Conservation (phyloP, 2,888 invertebrate species). For the Petrophora chlorosata region DNA sequence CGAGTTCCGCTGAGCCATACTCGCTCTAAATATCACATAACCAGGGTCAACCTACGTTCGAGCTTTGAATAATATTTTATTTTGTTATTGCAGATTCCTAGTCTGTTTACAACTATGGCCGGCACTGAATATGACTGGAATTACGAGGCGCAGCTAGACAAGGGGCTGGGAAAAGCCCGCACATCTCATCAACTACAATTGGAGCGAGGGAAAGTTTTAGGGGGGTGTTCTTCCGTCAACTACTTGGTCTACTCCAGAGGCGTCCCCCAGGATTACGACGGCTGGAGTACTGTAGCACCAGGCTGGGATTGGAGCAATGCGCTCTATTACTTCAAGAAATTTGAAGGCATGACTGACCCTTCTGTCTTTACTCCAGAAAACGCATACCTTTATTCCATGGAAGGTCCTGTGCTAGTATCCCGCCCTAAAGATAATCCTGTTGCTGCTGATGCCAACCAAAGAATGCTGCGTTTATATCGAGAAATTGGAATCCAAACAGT, state of each 20-base stretch:
- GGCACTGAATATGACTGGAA: constrained; percentile 57
- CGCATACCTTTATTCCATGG: constrained; percentile 49
- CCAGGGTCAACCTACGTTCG: too few species aligned
- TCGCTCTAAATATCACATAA: too few species aligned
- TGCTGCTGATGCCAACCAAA: constrained; percentile 45
- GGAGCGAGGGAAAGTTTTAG: constrained; percentile 57
- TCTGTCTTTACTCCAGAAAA: constrained; percentile 45
- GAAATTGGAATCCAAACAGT: constrained; percentile 56
- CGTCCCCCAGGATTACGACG: constrained; percentile 54
- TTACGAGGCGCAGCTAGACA: constrained; percentile 43
- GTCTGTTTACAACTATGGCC: constrained; percentile 47
- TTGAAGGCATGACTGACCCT: constrained; percentile 58
- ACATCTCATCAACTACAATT: constrained; percentile 36
- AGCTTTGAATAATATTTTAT: not conserved
- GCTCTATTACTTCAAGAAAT: constrained; percentile 56
- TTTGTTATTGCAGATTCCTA: constrained; percentile 51
- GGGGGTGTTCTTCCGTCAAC: constrained; percentile 57
- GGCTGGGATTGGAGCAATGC: constrained; percentile 60
- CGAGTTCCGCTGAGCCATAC: too few species aligned
- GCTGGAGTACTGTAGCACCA: constrained; percentile 50
- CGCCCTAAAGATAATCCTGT: constrained; percentile 44
- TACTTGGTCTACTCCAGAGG: constrained; percentile 57
- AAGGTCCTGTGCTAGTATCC: constrained; percentile 56
- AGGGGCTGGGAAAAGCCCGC: constrained; percentile 48
- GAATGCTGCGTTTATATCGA: constrained; percentile 45